These are phyloP conservation scores for Leptinotarsa juncta DNA, from an alignment of 2,888 invertebrate genomes.

Conservation along the genomic window DNA sequence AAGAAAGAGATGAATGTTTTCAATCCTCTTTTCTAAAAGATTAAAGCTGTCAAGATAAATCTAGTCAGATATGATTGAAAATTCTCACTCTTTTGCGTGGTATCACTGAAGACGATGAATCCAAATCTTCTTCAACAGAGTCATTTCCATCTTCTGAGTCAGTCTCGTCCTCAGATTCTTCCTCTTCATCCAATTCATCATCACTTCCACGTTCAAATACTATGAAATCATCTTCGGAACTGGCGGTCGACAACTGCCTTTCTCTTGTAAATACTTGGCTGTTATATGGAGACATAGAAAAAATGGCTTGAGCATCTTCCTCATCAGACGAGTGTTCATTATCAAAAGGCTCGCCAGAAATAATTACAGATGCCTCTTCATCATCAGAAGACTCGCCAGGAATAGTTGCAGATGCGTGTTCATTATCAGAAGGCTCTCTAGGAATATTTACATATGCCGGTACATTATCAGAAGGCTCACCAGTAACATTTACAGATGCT, in stretches of 20 bases:
- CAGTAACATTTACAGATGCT: too few species aligned
- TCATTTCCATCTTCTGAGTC: slow-evolving; percentile 33
- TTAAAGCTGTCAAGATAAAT: neutral
- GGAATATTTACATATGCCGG: too few species aligned
- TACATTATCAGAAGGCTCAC: too few species aligned
- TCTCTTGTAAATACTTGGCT: slow-evolving; percentile 24
- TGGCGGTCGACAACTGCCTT: slow-evolving; percentile 35
- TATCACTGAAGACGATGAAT: slow-evolving; percentile 40
- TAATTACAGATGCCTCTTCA: slow-evolving; percentile 11
- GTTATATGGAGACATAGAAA: slow-evolving; percentile 28
- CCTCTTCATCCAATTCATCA: slow-evolving; percentile 36
- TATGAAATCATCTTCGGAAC: slow-evolving; percentile 70
- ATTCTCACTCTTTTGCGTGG: slow-evolving; percentile 46
- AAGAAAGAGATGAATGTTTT: neutral
- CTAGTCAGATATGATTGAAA: neutral
- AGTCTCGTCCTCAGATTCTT: slow-evolving; percentile 36
- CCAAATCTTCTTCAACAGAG: slow-evolving; percentile 39
- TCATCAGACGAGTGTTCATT: slow-evolving; percentile 7
- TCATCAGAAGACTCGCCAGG: neutral
- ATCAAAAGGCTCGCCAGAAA: neutral
- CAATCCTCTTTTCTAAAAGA: too few species aligned
- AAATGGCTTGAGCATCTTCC: slow-evolving; percentile 2
- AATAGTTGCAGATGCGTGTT: neutral
- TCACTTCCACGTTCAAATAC: slow-evolving; percentile 66
- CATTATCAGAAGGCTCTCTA: slow-evolving; percentile 2